Conservation (phyloP, 53 echinoderm and acorn worm species). For the Echinometra lucunter region DNA sequence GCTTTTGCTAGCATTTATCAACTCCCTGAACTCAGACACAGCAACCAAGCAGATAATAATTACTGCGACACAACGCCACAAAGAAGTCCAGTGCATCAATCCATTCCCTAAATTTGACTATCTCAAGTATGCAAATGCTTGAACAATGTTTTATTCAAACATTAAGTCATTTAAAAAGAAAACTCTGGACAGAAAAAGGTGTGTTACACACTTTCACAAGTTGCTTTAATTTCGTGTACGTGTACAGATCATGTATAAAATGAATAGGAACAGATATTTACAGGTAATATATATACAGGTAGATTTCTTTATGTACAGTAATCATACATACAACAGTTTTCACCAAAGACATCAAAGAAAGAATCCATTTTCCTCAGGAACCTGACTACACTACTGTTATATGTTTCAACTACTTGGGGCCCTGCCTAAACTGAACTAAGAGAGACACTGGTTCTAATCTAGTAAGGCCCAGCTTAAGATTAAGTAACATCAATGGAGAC, state of each 20-base stretch:
- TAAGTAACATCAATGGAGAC: no score
- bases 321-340: not conserved
- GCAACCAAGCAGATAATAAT: no score
- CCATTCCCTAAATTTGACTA: no score
- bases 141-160: no score
- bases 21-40: no score
- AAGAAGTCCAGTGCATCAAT: no score
- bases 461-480: no score
- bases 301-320: slow-evolving; percentile 10
- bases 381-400: not conserved
- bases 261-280: not conserved
- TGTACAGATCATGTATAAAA: slow-evolving; percentile 1
- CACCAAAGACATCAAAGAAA: not conserved
- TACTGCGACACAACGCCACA: no score
- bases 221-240: slow-evolving; percentile 11
- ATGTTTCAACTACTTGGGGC: not conserved
- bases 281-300: not conserved
- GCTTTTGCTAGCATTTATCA: no score
- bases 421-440: not conserved
- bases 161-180: not conserved
- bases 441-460: not conserved
- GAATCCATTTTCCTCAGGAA: not conserved
- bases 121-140: no score
- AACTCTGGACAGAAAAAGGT: not conserved
- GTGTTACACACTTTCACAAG: not conserved